Conservation (phyloP, 2,797 vertebrate species). For the Gymnoscopelus microlampas region DNA sequence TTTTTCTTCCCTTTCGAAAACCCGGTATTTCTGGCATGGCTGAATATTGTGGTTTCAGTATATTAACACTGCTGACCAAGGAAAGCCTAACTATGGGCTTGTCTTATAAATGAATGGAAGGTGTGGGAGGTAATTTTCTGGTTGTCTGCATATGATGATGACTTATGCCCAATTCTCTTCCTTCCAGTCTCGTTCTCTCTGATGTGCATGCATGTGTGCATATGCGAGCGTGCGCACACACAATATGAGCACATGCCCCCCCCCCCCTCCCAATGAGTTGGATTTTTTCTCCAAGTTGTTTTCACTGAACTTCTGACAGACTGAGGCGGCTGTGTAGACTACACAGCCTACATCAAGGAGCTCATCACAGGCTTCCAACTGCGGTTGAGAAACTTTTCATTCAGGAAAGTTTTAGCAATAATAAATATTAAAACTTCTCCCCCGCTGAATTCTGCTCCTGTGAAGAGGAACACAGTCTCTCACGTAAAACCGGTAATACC, state of each 20-base stretch:
- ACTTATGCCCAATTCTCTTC: slow-evolving; percentile 75
- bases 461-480: slow-evolving; percentile 15
- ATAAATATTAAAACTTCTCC: slow-evolving; percentile 3
- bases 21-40: slow-evolving; percentile 14
- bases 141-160: slow-evolving; percentile 83
- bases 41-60: slow-evolving; percentile 59
- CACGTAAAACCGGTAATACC: slow-evolving; percentile 1
- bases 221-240: neutral
- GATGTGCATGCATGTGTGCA: slow-evolving; percentile 21
- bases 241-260: neutral
- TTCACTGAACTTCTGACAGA: slow-evolving; percentile 25
- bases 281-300: no score
- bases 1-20: slow-evolving; percentile 9
- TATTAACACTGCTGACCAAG: slow-evolving; percentile 79
- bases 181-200: slow-evolving; percentile 53
- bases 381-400: slow-evolving; percentile 39
- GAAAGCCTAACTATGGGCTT: slow-evolving; percentile 71
- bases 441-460: slow-evolving; percentile 19
- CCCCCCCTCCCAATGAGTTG: no score
- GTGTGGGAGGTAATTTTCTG: slow-evolving; percentile 83
- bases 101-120: slow-evolving; percentile 79
- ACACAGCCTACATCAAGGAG: slow-evolving; percentile 26
- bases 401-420: slow-evolving; percentile 40
- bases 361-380: slow-evolving; percentile 27
- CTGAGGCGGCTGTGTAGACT: slow-evolving; percentile 45